phyloP scores from a whole-genome alignment of 1,140 invertebrate genomes.

The Lysiphlebus fabarum region DNA sequence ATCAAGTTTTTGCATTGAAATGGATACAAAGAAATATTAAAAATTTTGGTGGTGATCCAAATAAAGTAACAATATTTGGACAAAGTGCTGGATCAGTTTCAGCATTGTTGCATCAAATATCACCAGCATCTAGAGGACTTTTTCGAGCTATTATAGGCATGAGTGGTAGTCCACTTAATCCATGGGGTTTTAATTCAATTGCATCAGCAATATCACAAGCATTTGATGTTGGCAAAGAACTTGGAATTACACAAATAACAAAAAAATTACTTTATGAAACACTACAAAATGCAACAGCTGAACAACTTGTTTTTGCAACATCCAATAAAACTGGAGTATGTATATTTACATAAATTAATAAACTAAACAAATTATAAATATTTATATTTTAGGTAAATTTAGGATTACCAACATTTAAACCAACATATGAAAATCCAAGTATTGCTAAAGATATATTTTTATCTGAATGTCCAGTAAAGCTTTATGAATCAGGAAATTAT shows the following conservation, averaged over 20 bases:
- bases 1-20: conserved; percentile 47
- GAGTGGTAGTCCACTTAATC: conserved; percentile 64
- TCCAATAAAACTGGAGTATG: background rate
- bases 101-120: conserved; percentile 36
- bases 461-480: conserved; percentile 53
- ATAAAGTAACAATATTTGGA: conserved; percentile 49
- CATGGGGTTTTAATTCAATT: conserved; percentile 62
- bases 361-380: background rate
- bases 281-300: conserved; percentile 17
- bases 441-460: conserved; percentile 53
- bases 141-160: conserved; percentile 46
- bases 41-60: conserved; percentile 35
- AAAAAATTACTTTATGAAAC: conserved; percentile 17
- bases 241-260: conserved; percentile 30
- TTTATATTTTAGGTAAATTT: conserved; percentile 50
- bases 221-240: conserved; percentile 46
- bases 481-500: conserved; percentile 54
- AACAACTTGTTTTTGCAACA: conserved; percentile 7
- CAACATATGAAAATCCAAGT: conserved; percentile 42
- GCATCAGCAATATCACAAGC: conserved; percentile 52
- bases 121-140: conserved; percentile 36
- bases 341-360: background rate
- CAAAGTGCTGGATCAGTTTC: conserved; percentile 39
- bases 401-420: conserved; percentile 49
- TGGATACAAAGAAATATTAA: conserved; percentile 52